Percentiles rank a stretch among this genome's conserved stretches.
These are phyloP conservation scores for Festucalex cinctus DNA, from an alignment of 2,113 vertebrate species.

Conservation along the genomic window DNA sequence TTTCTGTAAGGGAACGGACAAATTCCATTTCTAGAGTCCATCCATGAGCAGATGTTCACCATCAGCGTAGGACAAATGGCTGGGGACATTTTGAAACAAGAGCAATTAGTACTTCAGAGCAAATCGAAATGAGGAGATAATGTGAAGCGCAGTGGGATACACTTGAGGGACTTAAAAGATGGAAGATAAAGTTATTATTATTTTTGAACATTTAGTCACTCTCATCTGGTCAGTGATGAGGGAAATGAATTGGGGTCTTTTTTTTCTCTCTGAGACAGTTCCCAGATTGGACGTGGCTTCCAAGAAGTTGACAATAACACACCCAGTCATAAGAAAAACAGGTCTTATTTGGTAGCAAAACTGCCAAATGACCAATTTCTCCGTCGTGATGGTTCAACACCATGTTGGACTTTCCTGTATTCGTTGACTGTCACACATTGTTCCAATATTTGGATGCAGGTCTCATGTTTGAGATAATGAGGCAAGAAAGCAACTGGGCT, in stretches of 20 bases:
- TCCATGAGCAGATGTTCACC: background rate
- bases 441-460: background rate
- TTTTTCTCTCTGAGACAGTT: slow-evolving; percentile 10
- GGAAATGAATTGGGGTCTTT: background rate
- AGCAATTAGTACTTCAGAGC: slow-evolving; percentile 4
- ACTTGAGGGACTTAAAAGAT: background rate
- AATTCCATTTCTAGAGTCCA: background rate
- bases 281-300: background rate
- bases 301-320: background rate
- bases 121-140: slow-evolving; percentile 5
- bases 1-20: background rate
- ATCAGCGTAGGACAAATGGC: background rate
- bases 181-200: slow-evolving; percentile 1
- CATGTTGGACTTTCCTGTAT: background rate
- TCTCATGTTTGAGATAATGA: background rate
- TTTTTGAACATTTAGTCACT: background rate
- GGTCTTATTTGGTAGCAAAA: background rate
- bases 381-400: background rate
- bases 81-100: background rate
- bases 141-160: background rate
- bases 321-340: background rate
- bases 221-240: background rate
- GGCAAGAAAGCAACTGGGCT: background rate
- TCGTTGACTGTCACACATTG: background rate
- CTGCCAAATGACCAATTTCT: background rate